Conservation (phyloP, 2,797 vertebrate species). For the Synaphobranchus kaupii region DNA sequence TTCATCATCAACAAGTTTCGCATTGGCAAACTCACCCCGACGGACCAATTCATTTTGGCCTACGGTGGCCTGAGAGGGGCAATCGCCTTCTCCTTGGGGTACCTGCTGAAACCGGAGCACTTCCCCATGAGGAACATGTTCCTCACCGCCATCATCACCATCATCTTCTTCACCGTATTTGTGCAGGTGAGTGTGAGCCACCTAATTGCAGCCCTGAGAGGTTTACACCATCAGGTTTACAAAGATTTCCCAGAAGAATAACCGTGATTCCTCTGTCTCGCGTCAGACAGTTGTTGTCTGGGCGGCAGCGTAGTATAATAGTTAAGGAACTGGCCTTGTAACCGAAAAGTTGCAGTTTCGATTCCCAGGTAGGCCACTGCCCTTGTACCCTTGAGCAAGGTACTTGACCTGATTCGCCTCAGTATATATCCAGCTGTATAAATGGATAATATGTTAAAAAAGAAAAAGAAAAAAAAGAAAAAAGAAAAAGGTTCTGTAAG, state of each 20-base stretch:
- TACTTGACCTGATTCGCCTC: too few relatives aligned
- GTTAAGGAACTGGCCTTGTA: too few relatives aligned
- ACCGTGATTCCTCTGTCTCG: background rate
- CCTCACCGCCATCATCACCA: constrained; percentile 88
- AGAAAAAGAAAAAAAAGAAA: too few relatives aligned
- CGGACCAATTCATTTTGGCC: constrained; percentile 97
- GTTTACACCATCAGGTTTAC: background rate
- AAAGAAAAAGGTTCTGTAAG: too few relatives aligned
- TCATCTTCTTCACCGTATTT: constrained; percentile 91
- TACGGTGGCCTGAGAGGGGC: constrained; percentile 95
- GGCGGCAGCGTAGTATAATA: too few relatives aligned
- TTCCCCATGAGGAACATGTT: constrained; percentile 86
- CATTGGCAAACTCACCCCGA: constrained; percentile 92
- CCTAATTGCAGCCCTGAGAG: background rate
- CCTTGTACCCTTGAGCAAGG: too few relatives aligned
- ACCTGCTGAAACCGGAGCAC: constrained; percentile 73
- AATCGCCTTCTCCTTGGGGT: constrained; percentile 95
- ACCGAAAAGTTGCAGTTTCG: too few relatives aligned
- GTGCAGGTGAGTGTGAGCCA: constrained; percentile 75
- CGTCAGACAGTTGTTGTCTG: background rate
- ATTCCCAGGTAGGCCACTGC: too few relatives aligned
- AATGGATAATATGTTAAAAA: too few relatives aligned
- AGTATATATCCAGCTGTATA: too few relatives aligned
- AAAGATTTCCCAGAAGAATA: background rate
- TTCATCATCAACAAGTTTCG: constrained; percentile 97